Conservation (phyloP, 2,888 invertebrate species). For the Eilema griseolum region DNA sequence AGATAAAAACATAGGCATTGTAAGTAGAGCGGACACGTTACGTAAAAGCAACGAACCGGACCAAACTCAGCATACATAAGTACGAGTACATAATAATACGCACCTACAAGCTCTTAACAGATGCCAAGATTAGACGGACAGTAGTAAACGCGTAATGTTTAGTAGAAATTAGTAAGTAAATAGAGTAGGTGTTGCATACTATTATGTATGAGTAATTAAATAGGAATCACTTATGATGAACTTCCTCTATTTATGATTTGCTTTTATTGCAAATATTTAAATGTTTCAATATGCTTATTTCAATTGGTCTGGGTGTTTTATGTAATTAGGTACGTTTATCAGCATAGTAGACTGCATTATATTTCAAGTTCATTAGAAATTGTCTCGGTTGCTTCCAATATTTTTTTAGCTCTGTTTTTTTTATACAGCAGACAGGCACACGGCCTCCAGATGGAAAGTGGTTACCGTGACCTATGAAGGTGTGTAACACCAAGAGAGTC, state of each 20-base stretch:
- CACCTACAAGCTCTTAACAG: slow-evolving; percentile 24
- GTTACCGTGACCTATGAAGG: no score
- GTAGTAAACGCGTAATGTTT: slow-evolving; percentile 37
- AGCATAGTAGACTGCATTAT: background rate
- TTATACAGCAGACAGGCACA: no score
- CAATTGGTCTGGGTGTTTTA: background rate
- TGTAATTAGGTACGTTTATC: no score
- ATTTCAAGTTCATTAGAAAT: background rate
- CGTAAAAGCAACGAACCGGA: slow-evolving; percentile 44
- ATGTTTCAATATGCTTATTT: background rate
- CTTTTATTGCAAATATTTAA: background rate
- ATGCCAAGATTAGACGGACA: slow-evolving; percentile 41
- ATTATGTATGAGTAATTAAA: slow-evolving; percentile 34
- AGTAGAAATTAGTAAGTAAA: slow-evolving; percentile 36
- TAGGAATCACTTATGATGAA: slow-evolving; percentile 45
- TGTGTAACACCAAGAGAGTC: no score
- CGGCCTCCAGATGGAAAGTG: no score
- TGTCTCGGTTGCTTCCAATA: no score
- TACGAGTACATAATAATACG: slow-evolving; percentile 1
- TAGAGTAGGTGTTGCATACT: slow-evolving; percentile 12
- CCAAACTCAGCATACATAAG: slow-evolving; percentile 27
- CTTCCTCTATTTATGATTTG: slow-evolving; percentile 41
- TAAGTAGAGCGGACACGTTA: slow-evolving; percentile 46
- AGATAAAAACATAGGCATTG: slow-evolving; percentile 37
- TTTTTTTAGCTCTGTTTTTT: no score